A percentile compares a stretch with the other conserved stretches of the same genome.
Conservation (phyloP, 2,113 vertebrate species). For the Neolamprologus sp. region DNA sequence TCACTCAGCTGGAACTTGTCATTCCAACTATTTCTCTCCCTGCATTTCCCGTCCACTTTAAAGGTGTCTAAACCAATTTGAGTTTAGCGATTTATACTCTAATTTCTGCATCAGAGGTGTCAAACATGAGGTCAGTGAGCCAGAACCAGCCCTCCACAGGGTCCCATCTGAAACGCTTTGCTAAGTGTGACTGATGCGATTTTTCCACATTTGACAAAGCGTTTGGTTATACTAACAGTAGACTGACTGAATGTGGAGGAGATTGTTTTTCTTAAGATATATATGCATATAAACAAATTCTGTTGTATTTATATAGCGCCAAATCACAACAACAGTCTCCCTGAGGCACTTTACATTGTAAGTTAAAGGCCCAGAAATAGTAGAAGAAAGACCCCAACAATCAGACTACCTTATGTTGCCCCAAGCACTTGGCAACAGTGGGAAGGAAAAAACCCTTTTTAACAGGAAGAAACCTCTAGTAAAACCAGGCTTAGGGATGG, state of each 20-base stretch:
- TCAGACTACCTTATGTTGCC: not conserved
- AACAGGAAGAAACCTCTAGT: not conserved
- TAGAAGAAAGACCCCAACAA: not conserved
- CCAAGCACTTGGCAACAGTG: not conserved
- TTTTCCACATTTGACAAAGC: not conserved
- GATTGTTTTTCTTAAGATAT: not conserved
- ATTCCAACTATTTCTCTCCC: not conserved
- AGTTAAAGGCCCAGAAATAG: not conserved
- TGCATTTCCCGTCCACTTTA: not conserved
- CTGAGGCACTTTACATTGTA: not conserved
- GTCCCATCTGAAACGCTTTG: not conserved
- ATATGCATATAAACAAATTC: accelerated
- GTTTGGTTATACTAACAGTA: not conserved
- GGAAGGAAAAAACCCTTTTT: not conserved
- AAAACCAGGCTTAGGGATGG: not conserved
- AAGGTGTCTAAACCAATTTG: not conserved
- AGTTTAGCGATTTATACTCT: not conserved
- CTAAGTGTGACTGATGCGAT: not conserved
- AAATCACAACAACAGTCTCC: not conserved
- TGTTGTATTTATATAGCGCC: accelerated
- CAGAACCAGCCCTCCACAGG: not conserved
- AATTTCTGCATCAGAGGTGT: not conserved
- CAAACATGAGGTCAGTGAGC: not conserved
- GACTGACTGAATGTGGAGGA: not conserved
- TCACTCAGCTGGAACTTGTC: not conserved